Base-by-base conservation (phyloP, 2,113 vertebrate genomes). In the Puffinus mauretanicus region DNA sequence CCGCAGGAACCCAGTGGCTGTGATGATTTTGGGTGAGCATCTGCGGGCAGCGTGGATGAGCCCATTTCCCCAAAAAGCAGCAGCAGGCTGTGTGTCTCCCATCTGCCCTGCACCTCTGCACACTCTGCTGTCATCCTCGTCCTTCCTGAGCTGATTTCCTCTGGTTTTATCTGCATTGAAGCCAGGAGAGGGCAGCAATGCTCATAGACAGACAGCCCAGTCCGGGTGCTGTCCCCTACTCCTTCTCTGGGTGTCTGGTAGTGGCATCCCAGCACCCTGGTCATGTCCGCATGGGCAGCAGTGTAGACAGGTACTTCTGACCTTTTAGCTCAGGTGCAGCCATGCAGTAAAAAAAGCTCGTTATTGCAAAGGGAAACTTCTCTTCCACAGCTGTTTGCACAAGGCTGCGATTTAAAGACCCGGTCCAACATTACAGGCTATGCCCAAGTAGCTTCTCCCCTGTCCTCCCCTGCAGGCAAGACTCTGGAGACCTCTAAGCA, bases 101-200 rank as follows among this genome's bases (percentile, higher is more conserved):
- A 1, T 2, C 22, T 10, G 25, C 29, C 13, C 58, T 16, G 40
- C 32, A 24, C 22, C 36, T 70, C 58, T 29, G 40, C 3, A 1
- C 21, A 30, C 11, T 6, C 40, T 19, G 75, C 34, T 49, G 24
- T 21, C 42, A 4, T 25, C 26, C 13, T 22, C 13, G 0, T 18
- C 15, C 42, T 51, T 44, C 11, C 52, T 2, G 16, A 91, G 21
- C 3, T 1, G 4, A 15, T 69, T 79, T 76, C 40, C 8, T 22
- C 20, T 7, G 69, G 15, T 38, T 86, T 66, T 29, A 27, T 77
- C 21, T 30, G 12, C 40, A 19, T 8, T 7, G 69, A 38, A 51
- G n/a, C 97, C 97, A 77, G 93, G 38, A 97, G 96, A 96, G 95
- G 96, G 96, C 96, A 97, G 97, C 97, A 97, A 77, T 27, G 96